phyloP scores from a whole-genome alignment of 2,888 invertebrate species.

The Callimorpha dominula region DNA sequence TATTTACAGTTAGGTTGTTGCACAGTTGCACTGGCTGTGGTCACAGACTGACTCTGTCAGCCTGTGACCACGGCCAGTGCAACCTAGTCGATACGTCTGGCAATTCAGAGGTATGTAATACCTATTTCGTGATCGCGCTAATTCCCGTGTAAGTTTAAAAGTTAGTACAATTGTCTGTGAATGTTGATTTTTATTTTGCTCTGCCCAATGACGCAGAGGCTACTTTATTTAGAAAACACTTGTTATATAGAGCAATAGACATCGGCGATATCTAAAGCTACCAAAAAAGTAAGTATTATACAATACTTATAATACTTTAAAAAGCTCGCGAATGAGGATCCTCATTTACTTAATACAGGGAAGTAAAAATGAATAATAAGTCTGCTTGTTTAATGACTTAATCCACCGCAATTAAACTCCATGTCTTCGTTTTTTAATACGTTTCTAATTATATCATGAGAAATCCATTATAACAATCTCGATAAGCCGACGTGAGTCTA shows the following conservation, averaged over 20 bases:
- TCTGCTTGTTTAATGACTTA: conserved; percentile 55
- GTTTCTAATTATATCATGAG: conserved; percentile 73
- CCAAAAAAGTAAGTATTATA: not conserved
- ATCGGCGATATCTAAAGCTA: not conserved
- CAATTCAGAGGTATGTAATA: too few species aligned
- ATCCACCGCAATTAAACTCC: conserved; percentile 58
- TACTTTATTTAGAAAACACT: not conserved
- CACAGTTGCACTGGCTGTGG: too few species aligned
- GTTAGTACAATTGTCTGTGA: not conserved
- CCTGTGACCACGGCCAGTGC: too few species aligned
- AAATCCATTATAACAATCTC: conserved; percentile 57
- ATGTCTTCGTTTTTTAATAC: conserved; percentile 68
- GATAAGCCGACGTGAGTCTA: conserved; percentile 56
- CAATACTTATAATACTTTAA: not conserved
- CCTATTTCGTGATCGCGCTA: too few species aligned
- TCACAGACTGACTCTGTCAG: too few species aligned
- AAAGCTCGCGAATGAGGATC: not conserved
- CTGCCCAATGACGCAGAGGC: not conserved
- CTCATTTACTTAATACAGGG: conserved; percentile 48
- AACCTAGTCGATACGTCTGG: too few species aligned
- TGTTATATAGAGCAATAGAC: not conserved
- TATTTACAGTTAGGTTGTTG: too few species aligned
- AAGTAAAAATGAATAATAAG: conserved; percentile 47
- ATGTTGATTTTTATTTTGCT: not conserved
- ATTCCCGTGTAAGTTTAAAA: too few species aligned